These are phyloP conservation scores for Notamacropus eugenii DNA, from an alignment of 2,797 vertebrate species.

Conservation along the genomic window DNA sequence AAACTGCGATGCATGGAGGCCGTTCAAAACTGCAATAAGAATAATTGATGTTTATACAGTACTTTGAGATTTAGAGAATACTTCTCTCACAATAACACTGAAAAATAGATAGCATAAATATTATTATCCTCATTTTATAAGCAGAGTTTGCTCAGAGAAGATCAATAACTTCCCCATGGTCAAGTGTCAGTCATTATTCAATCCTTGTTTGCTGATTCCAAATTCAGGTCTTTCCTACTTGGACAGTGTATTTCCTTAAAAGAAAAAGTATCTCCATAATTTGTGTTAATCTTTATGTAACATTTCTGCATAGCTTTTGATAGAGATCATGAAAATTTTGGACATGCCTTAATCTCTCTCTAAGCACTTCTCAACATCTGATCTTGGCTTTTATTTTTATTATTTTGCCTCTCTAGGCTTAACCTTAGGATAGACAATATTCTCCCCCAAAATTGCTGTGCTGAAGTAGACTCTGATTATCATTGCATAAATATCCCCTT, in stretches of 20 bases:
- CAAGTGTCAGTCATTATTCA: background rate
- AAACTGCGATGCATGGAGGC: background rate
- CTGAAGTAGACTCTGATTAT: conserved; percentile 74
- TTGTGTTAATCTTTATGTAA: conserved; percentile 63
- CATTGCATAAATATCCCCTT: conserved; percentile 75
- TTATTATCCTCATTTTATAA: background rate
- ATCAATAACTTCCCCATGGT: background rate
- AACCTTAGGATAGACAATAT: conserved; percentile 68
- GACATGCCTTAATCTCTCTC: conserved; percentile 67
- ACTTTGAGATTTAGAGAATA: background rate
- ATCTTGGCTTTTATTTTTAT: conserved; percentile 72
- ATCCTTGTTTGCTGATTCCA: background rate
- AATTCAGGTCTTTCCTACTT: conserved; percentile 26
- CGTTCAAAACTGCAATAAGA: background rate
- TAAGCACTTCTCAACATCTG: conserved; percentile 64
- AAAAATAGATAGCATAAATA: background rate
- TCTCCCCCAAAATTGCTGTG: conserved; percentile 69
- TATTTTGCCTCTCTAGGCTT: conserved; percentile 69
- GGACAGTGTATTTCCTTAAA: background rate
- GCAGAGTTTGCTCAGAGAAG: background rate
- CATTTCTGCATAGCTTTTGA: conserved; percentile 56
- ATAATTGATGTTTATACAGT: background rate
- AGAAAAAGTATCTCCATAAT: conserved; percentile 44
- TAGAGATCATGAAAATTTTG: conserved; percentile 69
- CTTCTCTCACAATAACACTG: background rate